A percentile compares a stretch with the other conserved stretches of the same genome.
These are phyloP conservation scores for Philypnodon macrostomus DNA, from an alignment of 2,797 vertebrate genomes.

Conservation along the genomic window DNA sequence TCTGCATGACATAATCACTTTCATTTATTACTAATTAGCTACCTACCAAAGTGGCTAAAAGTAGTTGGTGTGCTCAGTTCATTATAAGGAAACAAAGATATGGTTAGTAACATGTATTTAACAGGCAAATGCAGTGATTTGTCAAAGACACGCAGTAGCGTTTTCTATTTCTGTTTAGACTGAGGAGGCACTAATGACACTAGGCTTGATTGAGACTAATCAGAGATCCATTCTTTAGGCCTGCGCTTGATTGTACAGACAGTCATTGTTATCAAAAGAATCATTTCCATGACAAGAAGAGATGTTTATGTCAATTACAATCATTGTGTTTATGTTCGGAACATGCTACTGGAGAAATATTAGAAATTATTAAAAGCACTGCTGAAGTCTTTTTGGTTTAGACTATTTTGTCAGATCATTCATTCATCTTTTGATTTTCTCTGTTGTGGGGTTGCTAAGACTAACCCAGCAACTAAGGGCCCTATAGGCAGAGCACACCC, in stretches of 20 bases:
- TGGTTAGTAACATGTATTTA: conserved; percentile 9
- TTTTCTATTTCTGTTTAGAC: conserved; percentile 21
- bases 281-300: conserved; percentile 6
- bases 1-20: too few relatives aligned
- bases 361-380: background rate
- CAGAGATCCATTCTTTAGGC: conserved; percentile 22
- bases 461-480: too few relatives aligned
- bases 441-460: too few relatives aligned
- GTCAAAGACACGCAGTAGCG: background rate
- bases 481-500: too few relatives aligned
- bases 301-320: conserved; percentile 16
- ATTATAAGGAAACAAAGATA: too few relatives aligned
- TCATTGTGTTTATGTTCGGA: background rate
- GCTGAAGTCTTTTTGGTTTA: background rate
- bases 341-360: background rate
- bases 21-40: too few relatives aligned
- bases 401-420: too few relatives aligned
- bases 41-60: too few relatives aligned
- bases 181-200: conserved; percentile 11
- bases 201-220: conserved; percentile 32
- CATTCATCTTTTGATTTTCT: too few relatives aligned
- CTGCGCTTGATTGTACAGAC: conserved; percentile 18
- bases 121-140: conserved; percentile 5
- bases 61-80: too few relatives aligned
- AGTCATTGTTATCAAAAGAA: conserved; percentile 20